Conservation (phyloP, 2,113 vertebrate genomes). For the Galeopterus variegatus region DNA sequence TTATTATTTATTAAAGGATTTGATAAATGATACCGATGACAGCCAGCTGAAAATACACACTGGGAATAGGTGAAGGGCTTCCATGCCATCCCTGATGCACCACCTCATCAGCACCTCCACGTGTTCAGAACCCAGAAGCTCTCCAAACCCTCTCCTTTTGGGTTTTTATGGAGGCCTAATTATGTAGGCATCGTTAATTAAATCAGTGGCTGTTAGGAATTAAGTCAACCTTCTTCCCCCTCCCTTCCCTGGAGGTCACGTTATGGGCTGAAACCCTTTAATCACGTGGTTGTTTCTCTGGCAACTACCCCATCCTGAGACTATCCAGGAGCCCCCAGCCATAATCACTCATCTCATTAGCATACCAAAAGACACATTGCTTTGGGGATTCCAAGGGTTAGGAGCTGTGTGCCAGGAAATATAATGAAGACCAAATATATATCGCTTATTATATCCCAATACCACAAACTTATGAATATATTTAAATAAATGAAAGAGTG, state of each 20-base stretch:
- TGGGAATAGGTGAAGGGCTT: not conserved
- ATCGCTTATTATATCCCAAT: not conserved
- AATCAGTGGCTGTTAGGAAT: not conserved
- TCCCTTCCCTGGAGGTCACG: no score
- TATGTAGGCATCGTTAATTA: no score
- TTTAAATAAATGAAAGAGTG: conserved; percentile 2
- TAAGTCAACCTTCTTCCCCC: not conserved
- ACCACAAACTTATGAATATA: not conserved
- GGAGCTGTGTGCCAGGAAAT: not conserved
- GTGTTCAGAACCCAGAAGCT: no score
- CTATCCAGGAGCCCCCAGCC: no score
- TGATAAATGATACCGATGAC: not conserved
- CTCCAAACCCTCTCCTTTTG: no score
- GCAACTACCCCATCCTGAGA: not conserved
- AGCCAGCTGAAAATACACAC: not conserved
- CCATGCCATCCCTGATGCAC: not conserved
- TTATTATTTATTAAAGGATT: not conserved
- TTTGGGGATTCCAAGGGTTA: not conserved
- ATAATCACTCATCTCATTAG: not conserved
- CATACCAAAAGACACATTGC: not conserved
- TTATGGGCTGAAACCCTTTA: not conserved
- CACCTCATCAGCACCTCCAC: not conserved
- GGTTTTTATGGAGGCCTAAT: not conserved
- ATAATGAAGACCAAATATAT: not conserved
- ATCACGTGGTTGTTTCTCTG: not conserved